Percentiles rank a stretch among this genome's conserved stretches.
These are phyloP conservation scores for Sebastes matsubarae DNA, from an alignment of 2,797 vertebrate species.

Conservation along the genomic window DNA sequence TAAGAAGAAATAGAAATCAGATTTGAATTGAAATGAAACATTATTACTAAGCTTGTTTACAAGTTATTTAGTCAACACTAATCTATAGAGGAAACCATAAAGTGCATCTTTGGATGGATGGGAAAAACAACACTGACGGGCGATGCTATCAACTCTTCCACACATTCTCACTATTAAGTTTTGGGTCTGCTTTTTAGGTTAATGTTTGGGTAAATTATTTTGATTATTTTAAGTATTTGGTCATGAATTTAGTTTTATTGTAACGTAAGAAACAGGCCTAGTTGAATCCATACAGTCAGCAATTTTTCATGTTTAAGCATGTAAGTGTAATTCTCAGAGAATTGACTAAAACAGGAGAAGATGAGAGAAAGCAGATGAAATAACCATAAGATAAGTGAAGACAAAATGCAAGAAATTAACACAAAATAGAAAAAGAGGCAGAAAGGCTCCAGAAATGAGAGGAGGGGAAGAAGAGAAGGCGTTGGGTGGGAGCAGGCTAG, in stretches of 20 bases:
- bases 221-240: background rate
- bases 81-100: background rate
- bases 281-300: background rate
- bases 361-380: background rate
- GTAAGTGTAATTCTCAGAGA: constrained; percentile 1
- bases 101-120: background rate
- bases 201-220: background rate
- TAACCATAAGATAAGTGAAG: background rate
- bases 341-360: background rate
- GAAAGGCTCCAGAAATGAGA: background rate
- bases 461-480: background rate
- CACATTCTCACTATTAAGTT: too few species aligned
- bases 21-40: too few species aligned
- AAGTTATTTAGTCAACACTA: background rate
- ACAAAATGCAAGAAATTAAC: background rate
- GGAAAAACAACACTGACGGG: background rate
- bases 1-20: too few species aligned
- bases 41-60: background rate
- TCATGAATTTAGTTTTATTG: background rate
- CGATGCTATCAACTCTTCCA: too few species aligned
- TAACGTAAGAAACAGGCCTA: background rate
- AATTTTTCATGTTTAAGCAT: background rate
- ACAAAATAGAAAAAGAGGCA: background rate
- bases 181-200: background rate
- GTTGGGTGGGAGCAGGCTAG: background rate